Evolutionary conservation across 2,888 invertebrate species (phyloP), one percentile per base, ranked within the genome.

Genomic region (Mesorhabditis sp.): DNA sequence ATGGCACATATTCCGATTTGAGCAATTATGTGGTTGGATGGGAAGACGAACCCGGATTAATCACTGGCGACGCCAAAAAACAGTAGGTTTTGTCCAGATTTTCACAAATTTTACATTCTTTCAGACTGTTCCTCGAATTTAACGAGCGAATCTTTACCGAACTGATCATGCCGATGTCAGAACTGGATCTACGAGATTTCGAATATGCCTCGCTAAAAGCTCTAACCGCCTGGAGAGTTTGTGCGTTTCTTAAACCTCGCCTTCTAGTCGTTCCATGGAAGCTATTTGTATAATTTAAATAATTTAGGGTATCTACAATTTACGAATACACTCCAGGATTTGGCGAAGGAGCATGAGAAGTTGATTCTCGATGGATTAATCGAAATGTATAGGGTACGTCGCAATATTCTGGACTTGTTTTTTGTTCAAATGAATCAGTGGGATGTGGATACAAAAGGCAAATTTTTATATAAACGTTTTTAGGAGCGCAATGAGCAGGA

Each of bases 301-400:
- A 2, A 50, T 50, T 50, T 50, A 50, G 58, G 58, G 58, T 50
- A 50, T 50, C 58, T 50, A 13, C 58, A 50, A 50, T 50, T 50
- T n/a, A 50, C 58, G n/a, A 50, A 50, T 50, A 50, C 58, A 13
- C 58, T 50, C n/a, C 58, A 50, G 2, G 58, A 50, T 2, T n/a
- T 50, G 58, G 58, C 58, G n/a, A 50, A 50, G n/a, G 58, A 50
- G n/a, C 58, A 50, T n/a, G 58, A 50, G 58, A 50, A 50, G n/a
- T 50, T 50, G 58, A 50, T 50, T 50, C 58, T 50, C 58, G 58
- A 50, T 13, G 58, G 58, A 50, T 50, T 50, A n/a, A 50, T 50
- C 58, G 58, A 50, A 13, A 13, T 50, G 10, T 50, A 50, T n/a
- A 50, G n/a, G 58, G 58, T 50, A n/a, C 7, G 58, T 50, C 58